Conservation (phyloP, 2,888 invertebrate species). For the Parnassius orleans region DNA sequence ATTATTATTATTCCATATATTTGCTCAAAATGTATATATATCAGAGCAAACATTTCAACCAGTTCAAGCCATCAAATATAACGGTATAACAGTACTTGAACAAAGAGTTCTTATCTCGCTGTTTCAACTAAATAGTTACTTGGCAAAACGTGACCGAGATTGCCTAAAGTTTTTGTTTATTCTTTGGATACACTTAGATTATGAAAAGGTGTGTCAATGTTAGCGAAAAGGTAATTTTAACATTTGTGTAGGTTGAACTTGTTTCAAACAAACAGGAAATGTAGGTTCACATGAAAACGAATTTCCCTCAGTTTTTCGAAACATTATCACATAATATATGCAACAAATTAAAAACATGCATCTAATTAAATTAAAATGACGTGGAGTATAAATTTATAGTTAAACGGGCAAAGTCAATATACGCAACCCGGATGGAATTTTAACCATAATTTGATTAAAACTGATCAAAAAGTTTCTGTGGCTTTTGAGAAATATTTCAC, state of each 20-base stretch:
- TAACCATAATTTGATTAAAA: no score
- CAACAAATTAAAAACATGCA: no score
- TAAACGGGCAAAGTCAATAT: no score
- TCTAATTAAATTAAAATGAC: no score
- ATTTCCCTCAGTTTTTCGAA: no score
- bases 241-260: constrained; percentile 34
- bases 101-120: constrained; percentile 61
- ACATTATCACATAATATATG: no score
- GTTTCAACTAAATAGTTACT: constrained; percentile 60
- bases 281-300: no score
- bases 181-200: constrained; percentile 38
- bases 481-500: no score
- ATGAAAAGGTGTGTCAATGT: constrained; percentile 51
- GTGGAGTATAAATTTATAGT: no score
- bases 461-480: no score
- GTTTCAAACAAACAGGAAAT: background rate
- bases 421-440: no score
- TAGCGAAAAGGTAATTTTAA: constrained; percentile 29
- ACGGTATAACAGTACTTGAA: constrained; percentile 42
- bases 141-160: constrained; percentile 65
- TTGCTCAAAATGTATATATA: constrained; percentile 26
- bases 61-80: constrained; percentile 54
- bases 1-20: no score
- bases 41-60: constrained; percentile 30
- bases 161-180: constrained; percentile 41